Percentiles rank a stretch among this genome's conserved stretches.
phyloP scores from a whole-genome alignment of 2,797 vertebrate species.

The Ptychobarbus kaznakovi region DNA sequence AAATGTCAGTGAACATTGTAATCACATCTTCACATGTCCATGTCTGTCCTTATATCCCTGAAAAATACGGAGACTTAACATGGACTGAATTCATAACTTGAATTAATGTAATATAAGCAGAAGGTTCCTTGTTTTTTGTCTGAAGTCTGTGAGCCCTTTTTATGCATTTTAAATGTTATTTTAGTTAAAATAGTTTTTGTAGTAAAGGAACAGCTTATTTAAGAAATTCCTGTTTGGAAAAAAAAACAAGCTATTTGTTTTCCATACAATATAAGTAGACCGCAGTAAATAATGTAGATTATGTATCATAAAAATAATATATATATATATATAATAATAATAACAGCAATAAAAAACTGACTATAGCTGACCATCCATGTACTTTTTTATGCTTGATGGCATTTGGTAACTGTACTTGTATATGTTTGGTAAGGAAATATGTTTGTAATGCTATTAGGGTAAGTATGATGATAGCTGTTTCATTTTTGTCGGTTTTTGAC shows the following conservation, averaged over 20 bases:
- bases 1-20: constrained; percentile 71
- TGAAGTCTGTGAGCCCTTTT: not conserved
- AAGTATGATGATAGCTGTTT: not conserved
- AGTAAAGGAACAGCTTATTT: not conserved
- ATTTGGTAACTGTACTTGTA: not conserved
- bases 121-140: not conserved
- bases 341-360: not conserved
- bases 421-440: not conserved
- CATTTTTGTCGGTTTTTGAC: not conserved
- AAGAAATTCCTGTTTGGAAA: not conserved
- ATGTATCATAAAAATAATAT: not conserved
- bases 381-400: not conserved
- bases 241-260: too few species aligned
- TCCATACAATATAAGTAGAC: not conserved
- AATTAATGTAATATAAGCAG: not conserved
- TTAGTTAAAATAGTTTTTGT: not conserved
- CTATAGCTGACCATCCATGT: not conserved
- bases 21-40: constrained; percentile 60
- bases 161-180: not conserved
- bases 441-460: not conserved
- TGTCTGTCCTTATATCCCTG: constrained; percentile 68
- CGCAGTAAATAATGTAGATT: not conserved
- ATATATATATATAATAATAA: too few species aligned
- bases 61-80: constrained; percentile 65
- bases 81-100: not conserved